Conservation (phyloP, 2,113 vertebrate genomes). For the Stercorarius parasiticus region DNA sequence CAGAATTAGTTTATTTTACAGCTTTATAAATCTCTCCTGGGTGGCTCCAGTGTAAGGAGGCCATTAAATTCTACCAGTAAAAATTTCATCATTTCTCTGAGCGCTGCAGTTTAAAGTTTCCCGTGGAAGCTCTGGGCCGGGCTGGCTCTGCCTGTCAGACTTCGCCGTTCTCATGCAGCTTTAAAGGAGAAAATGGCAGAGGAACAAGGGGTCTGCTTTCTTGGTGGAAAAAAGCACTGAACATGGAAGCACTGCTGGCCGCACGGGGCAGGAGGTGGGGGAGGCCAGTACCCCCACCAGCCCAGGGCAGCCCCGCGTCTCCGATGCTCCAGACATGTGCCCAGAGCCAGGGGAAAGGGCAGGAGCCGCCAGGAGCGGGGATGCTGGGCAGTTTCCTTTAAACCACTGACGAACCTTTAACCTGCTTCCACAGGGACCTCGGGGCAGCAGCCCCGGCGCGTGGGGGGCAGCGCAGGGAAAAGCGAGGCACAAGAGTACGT, state of each 20-base stretch:
- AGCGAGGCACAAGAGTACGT: not conserved
- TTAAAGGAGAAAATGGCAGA: not conserved
- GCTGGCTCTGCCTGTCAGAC: not conserved
- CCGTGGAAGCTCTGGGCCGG: not conserved
- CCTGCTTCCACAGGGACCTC: not conserved
- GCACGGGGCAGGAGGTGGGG: not conserved
- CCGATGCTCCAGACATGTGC: not conserved
- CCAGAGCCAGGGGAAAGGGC: not conserved
- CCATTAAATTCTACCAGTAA: constrained; percentile 34
- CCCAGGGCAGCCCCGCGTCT: not conserved
- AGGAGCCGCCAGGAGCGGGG: not conserved
- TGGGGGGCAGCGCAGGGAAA: not conserved
- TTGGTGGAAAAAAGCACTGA: not conserved
- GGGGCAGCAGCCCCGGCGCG: not conserved
- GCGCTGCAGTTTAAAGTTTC: not conserved
- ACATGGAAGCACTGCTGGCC: not conserved
- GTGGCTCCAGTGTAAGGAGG: not conserved
- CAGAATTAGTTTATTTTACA: constrained; percentile 32
- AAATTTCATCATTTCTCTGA: constrained; percentile 32
- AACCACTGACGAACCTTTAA: not conserved
- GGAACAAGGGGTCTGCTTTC: not conserved
- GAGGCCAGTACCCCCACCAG: not conserved
- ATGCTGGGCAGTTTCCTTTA: not conserved
- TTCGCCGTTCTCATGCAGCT: not conserved
- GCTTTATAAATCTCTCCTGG: constrained; percentile 27